Evolutionary conservation across 2,113 vertebrate species (phyloP), one percentile per base, ranked within the genome.

Genomic region (Paramisgurnus dabryanus): DNA sequence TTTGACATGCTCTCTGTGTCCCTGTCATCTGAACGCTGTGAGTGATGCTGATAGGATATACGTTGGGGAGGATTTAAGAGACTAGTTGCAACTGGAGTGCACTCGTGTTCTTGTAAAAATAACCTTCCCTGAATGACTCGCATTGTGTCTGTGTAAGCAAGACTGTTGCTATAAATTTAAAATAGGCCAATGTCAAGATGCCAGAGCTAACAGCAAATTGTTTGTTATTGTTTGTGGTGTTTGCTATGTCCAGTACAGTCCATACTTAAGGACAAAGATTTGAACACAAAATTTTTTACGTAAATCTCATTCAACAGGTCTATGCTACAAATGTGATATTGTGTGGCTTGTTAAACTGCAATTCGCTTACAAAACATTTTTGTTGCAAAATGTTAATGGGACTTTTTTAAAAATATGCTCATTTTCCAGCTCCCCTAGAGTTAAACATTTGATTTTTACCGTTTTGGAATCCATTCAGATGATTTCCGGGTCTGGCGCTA

Each of bases 141-240:
- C n/a, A 18, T 74, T 74, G 13, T 74, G 55, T 43, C 64, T 49
- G 12, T 15, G 10, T 39, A 58, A 17, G 57, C 27, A 18, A 49
- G 18, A 15, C 57, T 65, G 4, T 47, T 61, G 70, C 70, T 41
- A 80, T 80, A 58, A 67, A 80, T 60, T 53, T 34, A 60, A 41
- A 74, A 66, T n/a, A 43, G 64, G 53, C 50, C n/a, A 75, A 67
- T 72, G 43, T 47, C 2, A 22, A 13, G 13, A 47, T 34, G 70
- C 49, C 45, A 27, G 18, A 65, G 66, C 39, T 12, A 39, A 80
- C 61, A n/a, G 22, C 69, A 65, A 3, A 73, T 27, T 40, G n/a
- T 55, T 80, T 65, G 50, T 4, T 10, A 39, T 61, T 22, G 53
- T 22, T 22, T 17, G 39, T 68, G 15, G 34, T 75, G 39, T 63